These are phyloP conservation scores for Catamblyrhynchus diadema DNA, from an alignment of 2,797 vertebrate genomes.

Conservation along the genomic window DNA sequence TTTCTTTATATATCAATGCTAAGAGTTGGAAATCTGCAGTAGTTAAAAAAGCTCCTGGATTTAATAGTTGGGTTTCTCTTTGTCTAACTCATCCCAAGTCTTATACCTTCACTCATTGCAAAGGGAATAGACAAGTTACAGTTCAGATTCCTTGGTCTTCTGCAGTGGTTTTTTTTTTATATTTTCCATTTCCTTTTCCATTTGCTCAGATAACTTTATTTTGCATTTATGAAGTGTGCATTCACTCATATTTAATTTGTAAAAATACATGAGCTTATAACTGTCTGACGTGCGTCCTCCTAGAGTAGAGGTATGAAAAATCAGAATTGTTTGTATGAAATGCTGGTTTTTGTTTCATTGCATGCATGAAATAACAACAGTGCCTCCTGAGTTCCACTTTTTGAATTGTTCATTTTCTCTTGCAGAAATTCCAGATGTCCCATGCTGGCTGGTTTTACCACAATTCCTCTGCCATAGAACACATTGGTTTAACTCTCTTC, in stretches of 20 bases:
- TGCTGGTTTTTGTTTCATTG: background rate
- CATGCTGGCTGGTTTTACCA: conserved; percentile 59
- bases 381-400: background rate
- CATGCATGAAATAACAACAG: background rate
- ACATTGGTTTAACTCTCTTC: conserved; percentile 81
- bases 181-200: background rate
- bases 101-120: background rate
- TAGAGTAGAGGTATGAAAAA: background rate
- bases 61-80: background rate
- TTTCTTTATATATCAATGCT: background rate
- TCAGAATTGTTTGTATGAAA: background rate
- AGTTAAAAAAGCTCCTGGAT: background rate
- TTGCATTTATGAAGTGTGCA: background rate
- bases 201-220: background rate
- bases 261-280: background rate
- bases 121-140: background rate
- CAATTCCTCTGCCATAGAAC: conserved; percentile 64
- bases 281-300: background rate
- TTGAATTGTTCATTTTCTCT: background rate
- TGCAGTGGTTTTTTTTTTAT: background rate
- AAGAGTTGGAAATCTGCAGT: background rate
- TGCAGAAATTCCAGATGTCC: conserved; percentile 80
- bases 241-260: background rate
- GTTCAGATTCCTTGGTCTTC: background rate
- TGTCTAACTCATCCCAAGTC: background rate